Evolutionary conservation across 2,797 vertebrate genomes (phyloP), one percentile per base, ranked within the genome.

Genomic region (Girardinus metallicus): DNA sequence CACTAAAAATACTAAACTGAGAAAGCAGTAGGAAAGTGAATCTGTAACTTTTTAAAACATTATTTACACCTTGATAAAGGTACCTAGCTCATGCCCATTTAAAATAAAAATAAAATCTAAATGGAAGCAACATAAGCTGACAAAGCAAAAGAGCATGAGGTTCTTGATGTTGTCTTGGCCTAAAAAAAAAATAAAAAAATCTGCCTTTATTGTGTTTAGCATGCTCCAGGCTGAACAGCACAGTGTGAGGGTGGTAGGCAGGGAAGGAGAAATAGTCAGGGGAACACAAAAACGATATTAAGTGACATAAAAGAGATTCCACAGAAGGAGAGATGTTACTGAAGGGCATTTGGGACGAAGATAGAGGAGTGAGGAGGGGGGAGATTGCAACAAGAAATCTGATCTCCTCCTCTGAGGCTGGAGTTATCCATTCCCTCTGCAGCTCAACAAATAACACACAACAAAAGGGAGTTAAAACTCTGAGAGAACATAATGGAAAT

Each of bases 271-370:
- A 86, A 83, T 81, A 81, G 83, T 85, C 86, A 92, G 76, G 84
- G 86, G 83, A 80, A 80, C 79, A 80, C 82, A 83, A 83, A 83
- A 87, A 74, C 83, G 83, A 85, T 90, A 92, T 88, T 90, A 87
- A 92, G 87, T 92, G 92, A 89, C 88, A 94, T 91, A 90, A 88
- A 91, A 90, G 86, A 89, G 85, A 90, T 89, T 90, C 87, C 80
- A 83, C 86, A 91, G 87, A 87, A 80, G 83, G 73, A 84, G 80
- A 78, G 87, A 89, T 86, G 84, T 83, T 87, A 90, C 90, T 43
- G 72, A 92, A 91, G 86, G 91, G 87, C 88, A 92, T 91, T 89
- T 51, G 79, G 83, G 53, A 81, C 84, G 57, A 79, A 74, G 89
- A 82, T 72, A 82, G 83, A 85, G 76, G 76, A 70, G 76, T n/a